These are phyloP conservation scores for Drosophila seguyi DNA, from an alignment of 1,140 invertebrate species.

Conservation along the genomic window DNA sequence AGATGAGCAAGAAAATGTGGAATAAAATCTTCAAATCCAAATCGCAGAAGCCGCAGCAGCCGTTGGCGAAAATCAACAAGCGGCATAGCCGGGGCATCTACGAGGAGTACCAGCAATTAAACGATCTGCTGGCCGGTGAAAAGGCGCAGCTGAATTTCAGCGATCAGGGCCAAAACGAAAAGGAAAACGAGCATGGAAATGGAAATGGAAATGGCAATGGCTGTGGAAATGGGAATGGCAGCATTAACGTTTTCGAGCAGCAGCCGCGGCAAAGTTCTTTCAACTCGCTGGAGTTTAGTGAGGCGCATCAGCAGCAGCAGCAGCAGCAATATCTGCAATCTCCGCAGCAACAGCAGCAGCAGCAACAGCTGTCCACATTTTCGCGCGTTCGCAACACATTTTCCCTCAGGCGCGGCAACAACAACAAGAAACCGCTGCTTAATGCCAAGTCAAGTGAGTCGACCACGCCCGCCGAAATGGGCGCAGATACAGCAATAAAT, in stretches of 20 bases:
- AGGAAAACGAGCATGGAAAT: conserved; percentile 62
- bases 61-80: conserved; percentile 71
- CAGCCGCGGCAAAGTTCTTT: conserved; percentile 74
- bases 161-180: conserved; percentile 43
- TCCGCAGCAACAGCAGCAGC: conserved; percentile 32
- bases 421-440: conserved; percentile 42
- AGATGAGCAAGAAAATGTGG: conserved; percentile 85
- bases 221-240: conserved; percentile 40
- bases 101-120: conserved; percentile 80
- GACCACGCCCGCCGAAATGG: conserved; percentile 30
- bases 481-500: conserved; percentile 20
- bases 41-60: conserved; percentile 62
- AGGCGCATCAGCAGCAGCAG: conserved; percentile 59
- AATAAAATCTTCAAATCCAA: conserved; percentile 84
- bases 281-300: conserved; percentile 70
- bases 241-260: conserved; percentile 72
- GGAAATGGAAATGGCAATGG: conserved; percentile 41
- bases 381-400: conserved; percentile 81
- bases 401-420: conserved; percentile 59
- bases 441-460: conserved; percentile 77
- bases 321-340: conserved; percentile 6
- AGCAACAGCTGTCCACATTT: conserved; percentile 80
- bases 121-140: conserved; percentile 58
- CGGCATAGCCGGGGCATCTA: conserved; percentile 76
- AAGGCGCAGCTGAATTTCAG: conserved; percentile 30